Evolutionary conservation across 2,888 invertebrate genomes (phyloP).

Genomic region (Neoitamus cyanurus): DNA sequence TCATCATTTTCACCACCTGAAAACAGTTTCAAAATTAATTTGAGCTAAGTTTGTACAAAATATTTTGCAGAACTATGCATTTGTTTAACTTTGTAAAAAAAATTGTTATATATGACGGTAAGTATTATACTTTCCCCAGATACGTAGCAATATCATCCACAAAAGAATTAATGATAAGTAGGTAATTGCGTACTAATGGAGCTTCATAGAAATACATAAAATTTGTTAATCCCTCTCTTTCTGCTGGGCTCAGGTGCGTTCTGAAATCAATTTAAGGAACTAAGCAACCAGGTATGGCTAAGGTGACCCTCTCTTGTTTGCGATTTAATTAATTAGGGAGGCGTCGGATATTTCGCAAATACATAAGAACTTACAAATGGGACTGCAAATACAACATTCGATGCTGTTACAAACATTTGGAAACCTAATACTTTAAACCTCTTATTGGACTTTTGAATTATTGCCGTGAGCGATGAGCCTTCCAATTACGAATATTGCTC

Average conservation of each 20-base stretch:
- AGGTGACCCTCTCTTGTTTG: background rate
- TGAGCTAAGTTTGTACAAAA: too few relatives aligned
- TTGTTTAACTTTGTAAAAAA: too few relatives aligned
- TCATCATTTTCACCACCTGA: conserved; percentile 98
- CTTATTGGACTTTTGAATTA: conserved; percentile 21
- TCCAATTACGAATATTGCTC: background rate
- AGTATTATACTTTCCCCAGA: too few relatives aligned
- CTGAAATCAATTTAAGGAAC: background rate
- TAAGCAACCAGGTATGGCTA: too few relatives aligned
- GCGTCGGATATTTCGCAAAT: background rate
- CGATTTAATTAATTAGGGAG: conserved; percentile 13
- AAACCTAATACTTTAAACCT: background rate
- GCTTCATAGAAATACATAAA: too few relatives aligned
- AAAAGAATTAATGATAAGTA: too few relatives aligned
- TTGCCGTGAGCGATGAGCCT: background rate
- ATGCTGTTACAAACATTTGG: background rate
- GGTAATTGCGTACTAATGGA: too few relatives aligned
- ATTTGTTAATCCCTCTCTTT: too few relatives aligned
- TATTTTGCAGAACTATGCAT: too few relatives aligned
- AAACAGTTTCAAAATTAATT: conserved; percentile 57
- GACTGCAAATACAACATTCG: background rate
- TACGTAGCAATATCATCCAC: too few relatives aligned
- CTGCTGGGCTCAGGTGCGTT: background rate
- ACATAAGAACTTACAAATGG: background rate
- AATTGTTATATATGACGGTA: too few relatives aligned